phyloP scores from a whole-genome alignment of 2,113 vertebrate genomes.

The Lophotis ruficrista region DNA sequence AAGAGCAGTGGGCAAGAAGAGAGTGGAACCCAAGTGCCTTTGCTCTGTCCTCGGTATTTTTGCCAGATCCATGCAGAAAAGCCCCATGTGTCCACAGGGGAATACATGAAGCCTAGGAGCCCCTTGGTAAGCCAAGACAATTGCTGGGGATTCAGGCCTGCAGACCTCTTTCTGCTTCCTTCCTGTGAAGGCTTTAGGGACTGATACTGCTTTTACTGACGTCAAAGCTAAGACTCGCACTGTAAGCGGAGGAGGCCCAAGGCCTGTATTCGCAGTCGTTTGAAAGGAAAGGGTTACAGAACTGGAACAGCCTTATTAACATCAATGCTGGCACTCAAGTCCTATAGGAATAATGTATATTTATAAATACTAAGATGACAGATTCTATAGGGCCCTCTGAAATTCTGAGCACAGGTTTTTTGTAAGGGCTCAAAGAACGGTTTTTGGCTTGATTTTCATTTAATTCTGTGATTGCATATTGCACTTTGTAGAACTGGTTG shows the following conservation, averaged over 20 bases:
- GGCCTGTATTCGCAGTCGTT: not conserved
- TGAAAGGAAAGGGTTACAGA: conserved; percentile 29
- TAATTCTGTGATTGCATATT: conserved; percentile 50
- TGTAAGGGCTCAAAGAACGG: conserved; percentile 8
- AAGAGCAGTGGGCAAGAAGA: not conserved
- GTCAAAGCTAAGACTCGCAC: not conserved
- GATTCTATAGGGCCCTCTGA: conserved; percentile 49
- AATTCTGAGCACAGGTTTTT: conserved; percentile 26
- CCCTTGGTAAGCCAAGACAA: not conserved
- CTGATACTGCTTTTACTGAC: not conserved
- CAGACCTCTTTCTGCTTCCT: not conserved
- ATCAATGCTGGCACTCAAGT: conserved; percentile 10
- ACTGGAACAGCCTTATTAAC: conserved; percentile 9
- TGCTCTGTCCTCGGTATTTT: not conserved
- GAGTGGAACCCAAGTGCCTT: not conserved
- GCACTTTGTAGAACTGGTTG: conserved; percentile 76
- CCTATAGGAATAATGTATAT: conserved; percentile 49
- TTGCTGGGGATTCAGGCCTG: not conserved
- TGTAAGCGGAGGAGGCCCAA: not conserved
- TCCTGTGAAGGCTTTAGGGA: not conserved
- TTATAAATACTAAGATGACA: conserved; percentile 40
- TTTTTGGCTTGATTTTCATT: conserved; percentile 49
- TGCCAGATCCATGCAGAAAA: not conserved
- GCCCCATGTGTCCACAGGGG: not conserved
- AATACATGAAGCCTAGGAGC: not conserved